Evolutionary conservation across 2,113 vertebrate genomes (phyloP).

Genomic region (Glareola pratincola): DNA sequence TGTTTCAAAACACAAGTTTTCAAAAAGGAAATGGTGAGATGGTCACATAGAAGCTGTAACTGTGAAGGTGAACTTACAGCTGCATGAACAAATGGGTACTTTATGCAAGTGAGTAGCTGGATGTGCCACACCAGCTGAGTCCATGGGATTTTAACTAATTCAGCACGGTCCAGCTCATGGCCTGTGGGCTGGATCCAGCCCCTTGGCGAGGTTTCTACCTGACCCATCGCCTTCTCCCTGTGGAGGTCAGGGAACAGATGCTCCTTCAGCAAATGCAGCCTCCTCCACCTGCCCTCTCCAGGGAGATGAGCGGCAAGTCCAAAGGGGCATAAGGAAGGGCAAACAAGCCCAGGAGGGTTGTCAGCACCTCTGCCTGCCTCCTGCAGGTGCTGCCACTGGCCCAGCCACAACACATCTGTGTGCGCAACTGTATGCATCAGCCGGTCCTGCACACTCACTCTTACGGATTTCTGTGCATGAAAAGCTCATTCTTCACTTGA

Average conservation of each 20-base stretch:
- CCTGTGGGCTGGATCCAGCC: not conserved
- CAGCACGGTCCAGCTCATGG: not conserved
- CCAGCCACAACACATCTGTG: not conserved
- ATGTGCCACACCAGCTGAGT: not conserved
- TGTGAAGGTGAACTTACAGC: not conserved
- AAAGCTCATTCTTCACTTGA: not conserved
- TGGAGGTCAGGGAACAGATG: not conserved
- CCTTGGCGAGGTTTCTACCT: not conserved
- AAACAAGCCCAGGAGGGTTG: not conserved
- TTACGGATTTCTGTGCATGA: not conserved
- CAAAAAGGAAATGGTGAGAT: not conserved
- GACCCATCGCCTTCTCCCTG: not conserved
- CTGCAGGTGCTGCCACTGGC: not conserved
- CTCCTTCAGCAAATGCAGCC: not conserved
- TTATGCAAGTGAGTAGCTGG: not conserved
- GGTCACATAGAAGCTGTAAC: not conserved
- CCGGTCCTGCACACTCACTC: not conserved
- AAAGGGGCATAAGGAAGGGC: not conserved
- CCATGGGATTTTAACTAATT: not conserved
- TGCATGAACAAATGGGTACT: not conserved
- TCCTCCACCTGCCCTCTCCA: conserved; percentile 6
- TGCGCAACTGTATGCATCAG: not conserved
- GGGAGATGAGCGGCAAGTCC: not conserved
- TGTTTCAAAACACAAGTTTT: not conserved
- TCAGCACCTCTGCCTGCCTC: not conserved